Percentiles rank a stretch among this genome's conserved stretches.
These are phyloP conservation scores for Homarus americanus DNA, from an alignment of 1,140 invertebrate genomes.

Conservation along the genomic window DNA sequence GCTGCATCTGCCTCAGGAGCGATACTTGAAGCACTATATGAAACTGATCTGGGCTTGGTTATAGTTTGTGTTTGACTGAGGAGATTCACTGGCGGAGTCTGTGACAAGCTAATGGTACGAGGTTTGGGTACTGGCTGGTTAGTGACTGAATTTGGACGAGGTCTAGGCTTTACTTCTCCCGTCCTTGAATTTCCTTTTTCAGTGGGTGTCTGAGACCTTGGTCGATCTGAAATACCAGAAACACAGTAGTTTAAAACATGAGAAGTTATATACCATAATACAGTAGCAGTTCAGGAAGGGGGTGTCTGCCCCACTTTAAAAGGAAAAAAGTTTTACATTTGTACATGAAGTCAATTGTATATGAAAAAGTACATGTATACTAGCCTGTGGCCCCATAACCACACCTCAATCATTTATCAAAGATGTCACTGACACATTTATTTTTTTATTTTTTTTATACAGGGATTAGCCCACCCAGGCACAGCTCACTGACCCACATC, in stretches of 20 bases:
- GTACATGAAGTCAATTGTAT: too few species aligned
- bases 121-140: constrained; percentile 56
- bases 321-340: too few species aligned
- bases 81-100: neutral
- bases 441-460: too few species aligned
- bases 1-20: constrained; percentile 2
- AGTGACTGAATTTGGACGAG: constrained; percentile 45
- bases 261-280: too few species aligned
- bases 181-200: constrained; percentile 27
- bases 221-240: constrained; percentile 49
- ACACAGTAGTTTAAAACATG: neutral
- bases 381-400: too few species aligned
- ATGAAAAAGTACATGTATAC: too few species aligned
- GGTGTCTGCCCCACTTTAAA: too few species aligned
- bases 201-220: constrained; percentile 58
- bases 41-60: constrained; percentile 27
- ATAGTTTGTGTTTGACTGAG: constrained; percentile 19
- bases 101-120: constrained; percentile 50
- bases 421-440: too few species aligned
- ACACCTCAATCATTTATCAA: too few species aligned
- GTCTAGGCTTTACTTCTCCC: constrained; percentile 48
- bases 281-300: too few species aligned
- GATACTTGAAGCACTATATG: neutral
- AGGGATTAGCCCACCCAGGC: too few species aligned
- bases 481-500: too few species aligned